Evolutionary conservation across 1,140 invertebrate genomes (phyloP), one percentile per base, ranked within the genome.

Genomic region (Oedothorax gibbosus): DNA sequence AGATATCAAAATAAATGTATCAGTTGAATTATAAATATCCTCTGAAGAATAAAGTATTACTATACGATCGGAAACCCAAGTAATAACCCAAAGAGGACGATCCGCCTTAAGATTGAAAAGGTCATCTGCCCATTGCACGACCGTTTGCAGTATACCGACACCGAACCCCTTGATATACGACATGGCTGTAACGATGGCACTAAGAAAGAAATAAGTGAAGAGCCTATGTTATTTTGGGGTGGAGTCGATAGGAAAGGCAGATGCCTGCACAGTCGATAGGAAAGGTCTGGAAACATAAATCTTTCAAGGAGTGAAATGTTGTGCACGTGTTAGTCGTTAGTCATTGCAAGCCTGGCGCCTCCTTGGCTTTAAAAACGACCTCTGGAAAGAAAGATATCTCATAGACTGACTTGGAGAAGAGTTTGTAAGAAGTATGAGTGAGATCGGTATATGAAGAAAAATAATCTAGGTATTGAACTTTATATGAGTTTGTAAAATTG

Each of bases 251-350:
- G 78, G 21, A 53, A 80, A 49, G 5, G 66, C 54, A 71, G 56
- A 71, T 71, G 66, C 66, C 66, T 18, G 62, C 57, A 15, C 12
- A 18, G 57, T 62, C 57, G 57, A 62, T 62, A 57, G 71, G 51
- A 56, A 15, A 72, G 69, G 64, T 57, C 73, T 82, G 80, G 69
- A 57, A 71, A 82, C 80, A 82, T 82, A 73, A 82, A 82, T 82
- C 80, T 73, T 82, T 82, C 54, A 82, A 72, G 51, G 80, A 82
- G 73, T 73, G 69, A 82, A 82, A 82, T 73, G 80, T 73, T 82
- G 57, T 50, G 69, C 80, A 73, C 80, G 80, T 82, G 80, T 71
- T 73, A 64, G 69, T 82, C 80, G 80, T 82, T 82, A 82, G 80
- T 73, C 80, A 73, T 50, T 82, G 57, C 54, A 73, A 71, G 73